Evolutionary conservation across 2,113 vertebrate species (phyloP).

Genomic region (Toxotes jaculatrix): DNA sequence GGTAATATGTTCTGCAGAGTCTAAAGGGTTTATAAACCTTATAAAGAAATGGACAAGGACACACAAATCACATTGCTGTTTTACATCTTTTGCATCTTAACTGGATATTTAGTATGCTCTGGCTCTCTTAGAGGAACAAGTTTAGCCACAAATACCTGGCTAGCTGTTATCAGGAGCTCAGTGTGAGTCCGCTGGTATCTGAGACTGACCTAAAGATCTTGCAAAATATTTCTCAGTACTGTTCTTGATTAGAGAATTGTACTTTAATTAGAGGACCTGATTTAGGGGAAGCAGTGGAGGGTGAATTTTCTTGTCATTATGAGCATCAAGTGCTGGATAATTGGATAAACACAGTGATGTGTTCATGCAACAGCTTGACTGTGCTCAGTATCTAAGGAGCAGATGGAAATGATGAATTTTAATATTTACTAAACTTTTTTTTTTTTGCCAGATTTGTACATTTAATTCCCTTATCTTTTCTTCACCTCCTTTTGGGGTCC

Average conservation of each 20-base stretch:
- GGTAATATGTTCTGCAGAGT: too few relatives aligned
- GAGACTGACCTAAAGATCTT: not conserved
- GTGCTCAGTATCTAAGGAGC: not conserved
- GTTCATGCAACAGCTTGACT: constrained; percentile 9
- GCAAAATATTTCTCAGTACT: not conserved
- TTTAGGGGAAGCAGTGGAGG: constrained; percentile 14
- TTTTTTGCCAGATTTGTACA: not conserved
- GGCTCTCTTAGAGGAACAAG: not conserved
- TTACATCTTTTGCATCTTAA: too few relatives aligned
- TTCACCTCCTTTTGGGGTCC: too few relatives aligned
- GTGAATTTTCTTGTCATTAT: constrained; percentile 10
- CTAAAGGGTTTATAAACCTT: too few relatives aligned
- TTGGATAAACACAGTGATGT: constrained; percentile 23
- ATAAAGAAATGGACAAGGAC: too few relatives aligned
- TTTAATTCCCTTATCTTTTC: not conserved
- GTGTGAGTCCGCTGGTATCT: not conserved
- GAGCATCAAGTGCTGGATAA: constrained; percentile 5
- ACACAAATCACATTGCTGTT: too few relatives aligned
- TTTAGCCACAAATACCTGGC: not conserved
- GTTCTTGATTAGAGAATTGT: constrained; percentile 7
- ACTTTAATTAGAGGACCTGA: constrained; percentile 28
- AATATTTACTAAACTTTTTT: not conserved
- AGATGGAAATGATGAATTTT: not conserved
- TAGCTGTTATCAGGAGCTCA: not conserved
- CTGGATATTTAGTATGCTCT: not conserved